Percentiles rank a stretch among this genome's conserved stretches.
Conservation (phyloP, 1,140 invertebrate genomes). For the Patella vulgata region DNA sequence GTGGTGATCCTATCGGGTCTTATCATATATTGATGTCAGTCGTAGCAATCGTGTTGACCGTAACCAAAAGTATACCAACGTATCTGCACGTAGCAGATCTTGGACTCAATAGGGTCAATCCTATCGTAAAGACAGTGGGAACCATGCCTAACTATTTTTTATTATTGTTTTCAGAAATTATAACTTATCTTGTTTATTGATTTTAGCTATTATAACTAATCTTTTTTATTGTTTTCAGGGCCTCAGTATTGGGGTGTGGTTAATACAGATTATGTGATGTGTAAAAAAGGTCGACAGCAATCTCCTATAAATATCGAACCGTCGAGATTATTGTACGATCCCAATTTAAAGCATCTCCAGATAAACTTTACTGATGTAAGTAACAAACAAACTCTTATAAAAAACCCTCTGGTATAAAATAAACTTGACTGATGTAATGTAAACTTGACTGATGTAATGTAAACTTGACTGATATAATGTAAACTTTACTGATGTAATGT, state of each 20-base stretch:
- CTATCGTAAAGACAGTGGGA: too few relatives aligned
- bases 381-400: too few relatives aligned
- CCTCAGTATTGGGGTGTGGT: slow-evolving; percentile 96
- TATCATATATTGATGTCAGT: too few relatives aligned
- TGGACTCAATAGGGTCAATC: neutral
- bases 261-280: slow-evolving; percentile 96
- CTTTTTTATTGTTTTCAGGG: slow-evolving; percentile 73
- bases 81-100: too few relatives aligned
- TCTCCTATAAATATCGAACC: slow-evolving; percentile 97
- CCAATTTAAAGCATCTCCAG: slow-evolving; percentile 86
- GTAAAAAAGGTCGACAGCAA: slow-evolving; percentile 92
- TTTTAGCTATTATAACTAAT: neutral
- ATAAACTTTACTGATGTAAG: slow-evolving; percentile 92
- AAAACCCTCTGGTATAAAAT: too few relatives aligned
- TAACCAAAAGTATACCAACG: too few relatives aligned
- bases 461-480: too few relatives aligned
- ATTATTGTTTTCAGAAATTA: neutral
- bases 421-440: too few relatives aligned
- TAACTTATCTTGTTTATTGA: neutral
- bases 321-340: slow-evolving; percentile 90
- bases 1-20: too few relatives aligned
- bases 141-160: neutral
- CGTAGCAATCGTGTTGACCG: too few relatives aligned
- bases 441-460: too few relatives aligned
- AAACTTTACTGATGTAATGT: too few relatives aligned